Conservation (phyloP, 2,888 invertebrate species). For the Hemicrepidius hirtus region DNA sequence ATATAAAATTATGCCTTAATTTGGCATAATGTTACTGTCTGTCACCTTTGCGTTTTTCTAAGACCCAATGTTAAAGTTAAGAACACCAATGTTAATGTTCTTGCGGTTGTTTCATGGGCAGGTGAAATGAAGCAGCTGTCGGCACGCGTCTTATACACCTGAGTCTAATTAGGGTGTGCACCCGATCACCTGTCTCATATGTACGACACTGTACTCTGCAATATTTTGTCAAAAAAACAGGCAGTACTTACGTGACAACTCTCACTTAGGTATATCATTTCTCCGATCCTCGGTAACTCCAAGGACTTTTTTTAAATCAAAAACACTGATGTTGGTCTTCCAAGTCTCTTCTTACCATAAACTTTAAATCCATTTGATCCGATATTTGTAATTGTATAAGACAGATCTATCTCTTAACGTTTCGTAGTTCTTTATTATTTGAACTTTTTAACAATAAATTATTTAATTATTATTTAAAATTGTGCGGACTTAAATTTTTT, state of each 20-base stretch:
- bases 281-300: no score
- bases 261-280: background rate
- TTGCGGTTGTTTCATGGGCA: conserved; percentile 63
- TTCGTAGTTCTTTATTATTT: no score
- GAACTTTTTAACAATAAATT: no score
- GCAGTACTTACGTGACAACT: background rate
- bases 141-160: conserved; percentile 70
- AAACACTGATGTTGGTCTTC: no score
- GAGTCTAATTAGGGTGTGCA: conserved; percentile 69
- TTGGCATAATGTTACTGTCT: conserved; percentile 17
- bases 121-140: conserved; percentile 69
- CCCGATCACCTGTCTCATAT: conserved; percentile 66
- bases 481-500: no score
- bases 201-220: conserved; percentile 36
- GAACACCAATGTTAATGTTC: conserved; percentile 50
- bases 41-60: conserved; percentile 27
- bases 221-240: conserved; percentile 32
- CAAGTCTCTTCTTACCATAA: no score
- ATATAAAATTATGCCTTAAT: conserved; percentile 22
- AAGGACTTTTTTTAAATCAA: no score
- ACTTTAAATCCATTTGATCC: no score
- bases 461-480: no score
- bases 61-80: conserved; percentile 9
- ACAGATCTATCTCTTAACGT: no score
- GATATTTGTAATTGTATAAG: no score